Evolutionary conservation across 2,797 vertebrate genomes (phyloP).

Genomic region (Caiman crocodilus): DNA sequence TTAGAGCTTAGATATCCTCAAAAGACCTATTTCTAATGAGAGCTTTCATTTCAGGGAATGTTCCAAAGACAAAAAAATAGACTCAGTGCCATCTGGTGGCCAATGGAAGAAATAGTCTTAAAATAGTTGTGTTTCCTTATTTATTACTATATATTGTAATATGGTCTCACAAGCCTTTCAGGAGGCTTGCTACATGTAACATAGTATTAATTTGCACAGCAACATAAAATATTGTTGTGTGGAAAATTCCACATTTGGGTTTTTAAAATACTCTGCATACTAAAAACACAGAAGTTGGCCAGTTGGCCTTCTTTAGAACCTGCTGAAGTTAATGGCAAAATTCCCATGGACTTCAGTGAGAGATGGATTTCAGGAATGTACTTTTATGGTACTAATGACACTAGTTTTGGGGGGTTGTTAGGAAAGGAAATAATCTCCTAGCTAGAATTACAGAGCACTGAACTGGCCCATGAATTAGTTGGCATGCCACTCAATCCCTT

Average conservation of each 20-base stretch:
- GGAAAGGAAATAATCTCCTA: not conserved
- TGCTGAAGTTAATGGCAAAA: not conserved
- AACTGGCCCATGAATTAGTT: not conserved
- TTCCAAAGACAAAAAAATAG: slow-evolving; percentile 5
- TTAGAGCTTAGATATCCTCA: slow-evolving; percentile 47
- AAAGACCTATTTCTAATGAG: slow-evolving; percentile 16
- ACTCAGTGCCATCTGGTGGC: slow-evolving; percentile 79
- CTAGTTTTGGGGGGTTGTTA: not conserved
- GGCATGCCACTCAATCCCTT: not conserved
- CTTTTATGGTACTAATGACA: fast-evolving
- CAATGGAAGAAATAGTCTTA: slow-evolving; percentile 15
- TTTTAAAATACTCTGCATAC: not conserved
- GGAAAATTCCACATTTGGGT: not conserved
- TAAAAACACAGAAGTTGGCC: not conserved
- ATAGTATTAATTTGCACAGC: not conserved
- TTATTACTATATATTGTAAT: not conserved
- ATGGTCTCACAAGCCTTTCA: not conserved
- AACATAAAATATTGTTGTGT: not conserved
- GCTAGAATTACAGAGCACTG: not conserved
- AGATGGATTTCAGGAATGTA: not conserved
- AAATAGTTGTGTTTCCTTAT: not conserved
- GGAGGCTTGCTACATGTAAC: fast-evolving
- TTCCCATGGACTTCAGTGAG: not conserved
- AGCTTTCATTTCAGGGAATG: not conserved
- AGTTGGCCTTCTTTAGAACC: not conserved